Evolutionary conservation across 2,888 invertebrate species (phyloP).

Genomic region (Agriotes lineatus): DNA sequence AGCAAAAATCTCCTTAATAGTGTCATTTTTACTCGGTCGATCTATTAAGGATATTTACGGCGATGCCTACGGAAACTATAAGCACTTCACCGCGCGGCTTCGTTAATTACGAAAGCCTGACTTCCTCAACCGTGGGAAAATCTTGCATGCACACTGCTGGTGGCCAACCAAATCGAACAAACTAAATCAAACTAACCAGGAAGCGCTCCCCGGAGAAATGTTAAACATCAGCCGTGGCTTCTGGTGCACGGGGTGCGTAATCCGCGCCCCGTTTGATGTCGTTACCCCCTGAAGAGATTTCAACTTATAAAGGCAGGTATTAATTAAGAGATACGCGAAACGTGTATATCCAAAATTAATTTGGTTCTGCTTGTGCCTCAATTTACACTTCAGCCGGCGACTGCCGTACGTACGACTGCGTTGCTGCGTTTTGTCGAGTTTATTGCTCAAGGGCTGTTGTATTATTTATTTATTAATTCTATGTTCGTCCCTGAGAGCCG

Average conservation of each 20-base stretch:
- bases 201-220: background rate
- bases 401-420: background rate
- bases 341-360: constrained; percentile 21
- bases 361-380: constrained; percentile 16
- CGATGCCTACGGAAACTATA: too few species aligned
- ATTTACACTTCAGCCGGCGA: constrained; percentile 18
- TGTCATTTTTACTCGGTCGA: too few species aligned
- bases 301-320: constrained; percentile 22
- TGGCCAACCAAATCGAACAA: background rate
- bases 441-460: background rate
- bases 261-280: constrained; percentile 14
- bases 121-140: too few species aligned
- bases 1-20: too few species aligned
- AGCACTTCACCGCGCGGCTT: too few species aligned
- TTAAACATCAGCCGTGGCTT: background rate
- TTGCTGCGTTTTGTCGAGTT: background rate
- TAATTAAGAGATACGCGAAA: constrained; percentile 20
- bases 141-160: background rate
- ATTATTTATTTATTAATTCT: constrained; percentile 18
- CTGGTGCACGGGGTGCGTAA: background rate
- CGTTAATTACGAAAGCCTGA: too few species aligned
- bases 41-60: too few species aligned
- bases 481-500: background rate
- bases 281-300: constrained; percentile 18
- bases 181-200: background rate